Base-by-base conservation (phyloP, 2,113 vertebrate species). In the Rafetus swinhoei region DNA sequence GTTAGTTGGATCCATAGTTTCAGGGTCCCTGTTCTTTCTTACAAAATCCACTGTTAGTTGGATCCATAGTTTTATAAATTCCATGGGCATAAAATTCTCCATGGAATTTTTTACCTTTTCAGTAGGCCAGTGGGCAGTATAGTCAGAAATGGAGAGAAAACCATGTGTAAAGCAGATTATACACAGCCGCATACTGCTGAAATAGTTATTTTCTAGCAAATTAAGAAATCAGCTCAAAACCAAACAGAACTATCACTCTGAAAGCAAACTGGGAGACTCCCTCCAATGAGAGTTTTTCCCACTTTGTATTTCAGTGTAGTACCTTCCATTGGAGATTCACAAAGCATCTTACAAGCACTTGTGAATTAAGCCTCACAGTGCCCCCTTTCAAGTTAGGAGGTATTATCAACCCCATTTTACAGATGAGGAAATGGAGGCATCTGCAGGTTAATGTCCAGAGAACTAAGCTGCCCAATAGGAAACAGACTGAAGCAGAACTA, bases 401-500 rank as follows among this genome's bases (percentile, higher is more conserved):
- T 7, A 11, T 69, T 89, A 18, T 56, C 0, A 1, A 54, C 79
- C 10, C 79, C 24, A 80, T 69, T 53, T 29, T 56, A 59, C 24
- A 80, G 22, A 59, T 91, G 53, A 27, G 59, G 25, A 39, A 91
- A 90, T 62, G 82, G 5, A 3, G 9, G 72, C 0, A 0, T 45
- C 32, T 95, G 82, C 62, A 93, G 91, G 10, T 88, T 14, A 19
- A 91, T 35, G 77, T 72, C 18, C 32, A 72, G 65, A 24, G 59
- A 60, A 52, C 69, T 29, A 29, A 6, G 55, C 81, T 91, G 77
- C 87, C 92, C 84, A 60, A 3, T 25, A 60, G 25, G 22, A 79
- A 94, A 92, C 11, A 7, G 39, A 82, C 92, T 91, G 87, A 95
- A 91, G 93, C 92, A 91, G 91, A 92, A n/a, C 39, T 77, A 25